These are phyloP conservation scores for Ectropis grisescens DNA, from an alignment of 1,140 invertebrate species.

Conservation along the genomic window DNA sequence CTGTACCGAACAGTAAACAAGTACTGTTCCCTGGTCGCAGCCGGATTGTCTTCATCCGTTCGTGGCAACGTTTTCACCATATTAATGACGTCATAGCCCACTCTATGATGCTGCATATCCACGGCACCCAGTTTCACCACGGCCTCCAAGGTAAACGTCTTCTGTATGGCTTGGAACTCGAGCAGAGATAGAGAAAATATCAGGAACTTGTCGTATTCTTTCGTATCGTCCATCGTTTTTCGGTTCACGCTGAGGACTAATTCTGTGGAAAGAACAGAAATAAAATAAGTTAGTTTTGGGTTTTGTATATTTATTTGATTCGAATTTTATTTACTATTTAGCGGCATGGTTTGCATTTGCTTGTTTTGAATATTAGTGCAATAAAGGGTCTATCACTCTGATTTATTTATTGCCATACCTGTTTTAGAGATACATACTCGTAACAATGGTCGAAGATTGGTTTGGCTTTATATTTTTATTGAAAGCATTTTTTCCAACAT, in stretches of 20 bases:
- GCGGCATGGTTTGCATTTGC: no score
- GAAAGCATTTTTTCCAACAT: no score
- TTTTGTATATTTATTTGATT: no score
- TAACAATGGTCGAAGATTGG: no score
- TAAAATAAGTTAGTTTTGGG: no score
- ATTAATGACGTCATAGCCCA: conserved; percentile 68
- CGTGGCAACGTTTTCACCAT: conserved; percentile 78
- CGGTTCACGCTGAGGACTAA: conserved; percentile 51
- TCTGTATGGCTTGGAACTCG: conserved; percentile 78
- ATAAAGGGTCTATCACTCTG: no score
- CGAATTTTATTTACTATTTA: no score
- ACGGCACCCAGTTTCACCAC: conserved; percentile 79
- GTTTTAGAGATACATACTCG: no score
- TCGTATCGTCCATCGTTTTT: conserved; percentile 15
- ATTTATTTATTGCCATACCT: no score
- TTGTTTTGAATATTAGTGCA: no score
- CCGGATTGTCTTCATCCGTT: conserved; percentile 10
- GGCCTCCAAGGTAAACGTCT: conserved; percentile 83
- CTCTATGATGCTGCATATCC: conserved; percentile 72
- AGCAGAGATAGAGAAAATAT: conserved; percentile 70
- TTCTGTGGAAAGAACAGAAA: conserved; percentile 35
- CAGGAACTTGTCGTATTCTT: conserved; percentile 40
- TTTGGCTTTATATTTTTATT: no score
- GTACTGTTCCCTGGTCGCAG: conserved; percentile 59
- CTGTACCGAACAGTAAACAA: conserved; percentile 79